Conservation (phyloP, 2,113 vertebrate species). For the Caretta caretta region DNA sequence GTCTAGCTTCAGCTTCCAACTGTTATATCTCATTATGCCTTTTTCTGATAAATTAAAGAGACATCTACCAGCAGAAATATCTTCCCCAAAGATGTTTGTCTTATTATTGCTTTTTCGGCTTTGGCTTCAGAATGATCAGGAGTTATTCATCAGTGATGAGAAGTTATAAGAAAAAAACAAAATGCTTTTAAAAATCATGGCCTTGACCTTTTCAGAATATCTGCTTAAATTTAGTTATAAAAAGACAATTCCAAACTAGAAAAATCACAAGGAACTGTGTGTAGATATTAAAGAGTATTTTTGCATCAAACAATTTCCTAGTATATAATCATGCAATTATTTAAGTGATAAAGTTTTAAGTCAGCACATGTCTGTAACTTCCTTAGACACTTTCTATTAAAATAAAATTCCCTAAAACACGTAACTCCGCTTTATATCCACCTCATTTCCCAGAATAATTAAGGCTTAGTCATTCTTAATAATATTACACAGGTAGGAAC, state of each 20-base stretch:
- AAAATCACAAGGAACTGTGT: not conserved
- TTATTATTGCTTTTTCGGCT: not conserved
- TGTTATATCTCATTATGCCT: not conserved
- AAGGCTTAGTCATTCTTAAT: conserved; percentile 51
- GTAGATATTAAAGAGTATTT: not conserved
- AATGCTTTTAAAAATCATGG: not conserved
- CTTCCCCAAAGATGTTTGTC: not conserved
- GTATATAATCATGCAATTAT: conserved; percentile 52
- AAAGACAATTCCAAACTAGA: not conserved
- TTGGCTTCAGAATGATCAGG: rapidly evolving
- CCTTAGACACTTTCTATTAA: conserved; percentile 51
- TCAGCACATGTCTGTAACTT: conserved; percentile 32
- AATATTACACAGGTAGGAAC: conserved; percentile 36
- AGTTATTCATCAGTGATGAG: not conserved
- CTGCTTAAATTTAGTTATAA: not conserved
- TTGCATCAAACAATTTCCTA: conserved; percentile 3
- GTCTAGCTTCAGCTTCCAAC: not conserved
- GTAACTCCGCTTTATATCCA: conserved; percentile 28
- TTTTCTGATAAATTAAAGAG: not conserved
- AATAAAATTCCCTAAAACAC: conserved; percentile 37
- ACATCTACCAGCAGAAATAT: not conserved
- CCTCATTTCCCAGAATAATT: conserved; percentile 64
- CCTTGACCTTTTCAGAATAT: not conserved
- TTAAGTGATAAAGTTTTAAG: conserved; percentile 59
- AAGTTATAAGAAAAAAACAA: not conserved